Percentiles rank a stretch among this genome's conserved stretches.
Conservation (phyloP, 2,113 vertebrate species). For the Lepisosteus osseus region DNA sequence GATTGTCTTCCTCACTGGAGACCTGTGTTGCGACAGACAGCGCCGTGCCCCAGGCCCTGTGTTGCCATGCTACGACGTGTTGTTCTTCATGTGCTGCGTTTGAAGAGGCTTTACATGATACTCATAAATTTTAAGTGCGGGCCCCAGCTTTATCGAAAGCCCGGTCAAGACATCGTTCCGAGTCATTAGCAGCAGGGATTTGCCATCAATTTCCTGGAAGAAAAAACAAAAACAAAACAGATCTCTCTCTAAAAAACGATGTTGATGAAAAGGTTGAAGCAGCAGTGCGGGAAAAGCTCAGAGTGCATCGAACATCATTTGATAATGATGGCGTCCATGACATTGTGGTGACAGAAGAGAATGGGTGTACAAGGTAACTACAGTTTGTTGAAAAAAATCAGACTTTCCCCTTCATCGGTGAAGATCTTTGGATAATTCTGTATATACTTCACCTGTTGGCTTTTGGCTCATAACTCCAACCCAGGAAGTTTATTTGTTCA, state of each 20-base stretch:
- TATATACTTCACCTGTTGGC: too few species aligned
- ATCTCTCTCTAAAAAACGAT: neutral
- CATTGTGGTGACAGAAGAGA: too few species aligned
- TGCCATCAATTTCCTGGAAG: slow-evolving; percentile 95
- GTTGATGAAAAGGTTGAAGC: neutral
- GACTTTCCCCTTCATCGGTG: too few species aligned
- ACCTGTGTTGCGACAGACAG: neutral
- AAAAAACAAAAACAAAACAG: slow-evolving; percentile 33
- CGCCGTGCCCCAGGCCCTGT: neutral
- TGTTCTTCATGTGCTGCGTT: slow-evolving; percentile 92
- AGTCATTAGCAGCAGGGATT: slow-evolving; percentile 96
- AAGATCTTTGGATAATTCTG: too few species aligned
- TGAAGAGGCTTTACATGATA: slow-evolving; percentile 96
- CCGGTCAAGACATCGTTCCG: slow-evolving; percentile 96
- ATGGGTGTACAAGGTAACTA: too few species aligned
- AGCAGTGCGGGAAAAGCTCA: too few species aligned
- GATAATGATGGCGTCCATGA: too few species aligned
- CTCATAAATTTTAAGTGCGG: slow-evolving; percentile 97
- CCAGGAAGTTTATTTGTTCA: too few species aligned
- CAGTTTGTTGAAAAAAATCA: too few species aligned
- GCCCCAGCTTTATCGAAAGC: slow-evolving; percentile 96
- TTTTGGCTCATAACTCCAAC: too few species aligned
- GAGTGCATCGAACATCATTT: too few species aligned
- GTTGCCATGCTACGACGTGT: slow-evolving; percentile 70
- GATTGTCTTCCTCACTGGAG: slow-evolving; percentile 56